Conservation (phyloP, 2,888 invertebrate species). For the Saturnia japonica region DNA sequence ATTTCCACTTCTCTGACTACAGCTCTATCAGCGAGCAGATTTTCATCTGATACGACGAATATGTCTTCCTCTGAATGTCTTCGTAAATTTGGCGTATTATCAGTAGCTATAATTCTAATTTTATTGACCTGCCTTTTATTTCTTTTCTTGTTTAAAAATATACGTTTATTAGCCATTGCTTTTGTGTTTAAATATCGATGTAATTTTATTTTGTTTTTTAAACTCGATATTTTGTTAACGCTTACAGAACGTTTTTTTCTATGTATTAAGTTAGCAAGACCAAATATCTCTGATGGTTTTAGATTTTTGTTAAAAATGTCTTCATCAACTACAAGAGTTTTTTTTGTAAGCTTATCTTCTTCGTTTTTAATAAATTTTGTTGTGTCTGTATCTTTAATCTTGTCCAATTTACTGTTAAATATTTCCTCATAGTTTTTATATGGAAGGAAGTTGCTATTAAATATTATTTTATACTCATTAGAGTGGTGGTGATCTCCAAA, state of each 20-base stretch:
- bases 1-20: slow-evolving; percentile 47
- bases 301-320: slow-evolving; percentile 49
- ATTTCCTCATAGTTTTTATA: slow-evolving; percentile 51
- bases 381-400: slow-evolving; percentile 25
- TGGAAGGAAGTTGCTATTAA: slow-evolving; percentile 41
- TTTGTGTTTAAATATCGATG: slow-evolving; percentile 58
- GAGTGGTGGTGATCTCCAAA: slow-evolving; percentile 46
- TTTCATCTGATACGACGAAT: slow-evolving; percentile 58
- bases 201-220: slow-evolving; percentile 53
- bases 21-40: slow-evolving; percentile 56
- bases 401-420: slow-evolving; percentile 36
- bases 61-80: slow-evolving; percentile 56
- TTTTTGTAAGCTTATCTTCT: slow-evolving; percentile 20
- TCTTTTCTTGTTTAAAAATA: slow-evolving; percentile 56
- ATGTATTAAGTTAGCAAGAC: slow-evolving; percentile 46
- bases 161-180: slow-evolving; percentile 45
- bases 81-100: slow-evolving; percentile 34
- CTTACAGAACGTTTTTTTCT: slow-evolving; percentile 54
- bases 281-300: slow-evolving; percentile 57
- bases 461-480: slow-evolving; percentile 51
- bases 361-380: slow-evolving; percentile 14
- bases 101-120: slow-evolving; percentile 60
- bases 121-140: slow-evolving; percentile 62
- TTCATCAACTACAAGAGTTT: slow-evolving; percentile 41
- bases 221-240: slow-evolving; percentile 49